Evolutionary conservation across 1,140 invertebrate genomes (phyloP), one percentile per base, ranked within the genome.

Genomic region (Zaprionus tsacasi): DNA sequence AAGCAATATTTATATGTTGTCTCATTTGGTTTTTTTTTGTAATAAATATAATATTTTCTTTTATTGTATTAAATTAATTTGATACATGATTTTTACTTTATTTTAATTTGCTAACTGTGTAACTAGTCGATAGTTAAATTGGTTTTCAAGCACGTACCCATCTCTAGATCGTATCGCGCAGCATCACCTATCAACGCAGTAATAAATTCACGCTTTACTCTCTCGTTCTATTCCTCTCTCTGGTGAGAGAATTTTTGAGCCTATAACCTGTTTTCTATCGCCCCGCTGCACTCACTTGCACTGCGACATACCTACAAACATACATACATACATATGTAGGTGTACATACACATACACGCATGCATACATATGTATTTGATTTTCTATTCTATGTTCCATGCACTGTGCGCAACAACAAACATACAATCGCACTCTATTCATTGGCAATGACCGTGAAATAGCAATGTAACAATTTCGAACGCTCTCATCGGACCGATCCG

Each of bases 401-500:
- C 59, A 70, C 43, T 56, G 21, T 57, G 56, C 61, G 63, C 63
- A 57, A 64, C 64, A 67, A 77, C 74, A 30, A 13, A 27, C 52
- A 55, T 30, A 15, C 25, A 55, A 25, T 77, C 74, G 74, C 71
- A 57, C 54, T 60, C 60, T 79, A 87, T 77, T 86, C 83, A 78
- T 70, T 88, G 80, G 65, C 85, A 87, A 69, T 88, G 83, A 87
- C 83, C 85, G 75, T 87, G 83, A 87, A 87, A 88, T 89, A 66
- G 75, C 76, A 68, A 35, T 43, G 67, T 68, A 68, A 38, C 58
- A 67, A 61, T 59, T 73, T 68, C 60, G 67, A 63, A 78, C 69
- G 58, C 69, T 72, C 70, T 57, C 70, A 67, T 70, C 65, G 30
- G 40, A 13, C 48, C 27, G 21, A 61, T 48, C 43, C 59, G 27